Evolutionary conservation across 2,797 vertebrate genomes (phyloP).

Genomic region (Miopithecus talapoin): DNA sequence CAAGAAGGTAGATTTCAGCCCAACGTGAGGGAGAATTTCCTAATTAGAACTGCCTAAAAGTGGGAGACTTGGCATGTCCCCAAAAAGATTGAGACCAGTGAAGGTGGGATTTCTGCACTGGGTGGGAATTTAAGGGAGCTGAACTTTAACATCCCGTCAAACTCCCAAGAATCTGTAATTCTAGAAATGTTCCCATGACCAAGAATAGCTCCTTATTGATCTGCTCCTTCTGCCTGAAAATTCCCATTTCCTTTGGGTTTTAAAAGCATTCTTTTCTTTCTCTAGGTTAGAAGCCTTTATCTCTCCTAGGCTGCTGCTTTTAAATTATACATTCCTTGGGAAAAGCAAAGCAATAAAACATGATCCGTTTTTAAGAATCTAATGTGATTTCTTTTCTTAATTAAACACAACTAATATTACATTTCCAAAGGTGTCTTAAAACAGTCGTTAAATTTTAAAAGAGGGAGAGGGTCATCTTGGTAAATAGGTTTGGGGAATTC

Average conservation of each 20-base stretch:
- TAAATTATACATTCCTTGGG: background rate
- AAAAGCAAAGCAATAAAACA: constrained; percentile 15
- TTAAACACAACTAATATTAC: background rate
- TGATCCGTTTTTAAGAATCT: constrained; percentile 8
- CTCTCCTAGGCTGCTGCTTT: constrained; percentile 15
- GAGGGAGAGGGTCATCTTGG: background rate
- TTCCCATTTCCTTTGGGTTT: constrained; percentile 36
- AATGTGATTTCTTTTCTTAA: constrained; percentile 27
- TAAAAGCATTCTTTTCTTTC: constrained; percentile 27
- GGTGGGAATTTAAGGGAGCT: background rate
- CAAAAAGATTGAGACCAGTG: background rate
- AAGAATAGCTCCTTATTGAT: constrained; percentile 63
- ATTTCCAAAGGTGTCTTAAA: background rate
- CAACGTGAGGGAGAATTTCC: background rate
- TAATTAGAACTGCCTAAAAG: background rate
- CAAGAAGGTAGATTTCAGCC: background rate
- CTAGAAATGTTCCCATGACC: constrained; percentile 26
- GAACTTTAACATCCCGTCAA: background rate
- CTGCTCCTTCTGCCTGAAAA: constrained; percentile 27
- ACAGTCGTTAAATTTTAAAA: background rate
- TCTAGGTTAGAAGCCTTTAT: background rate
- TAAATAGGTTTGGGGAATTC: background rate
- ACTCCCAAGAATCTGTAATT: constrained; percentile 35
- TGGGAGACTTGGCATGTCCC: background rate
- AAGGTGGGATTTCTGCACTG: background rate